Evolutionary conservation across 2,888 invertebrate genomes (phyloP), one percentile per base, ranked within the genome.

Genomic region (Laothoe populi): DNA sequence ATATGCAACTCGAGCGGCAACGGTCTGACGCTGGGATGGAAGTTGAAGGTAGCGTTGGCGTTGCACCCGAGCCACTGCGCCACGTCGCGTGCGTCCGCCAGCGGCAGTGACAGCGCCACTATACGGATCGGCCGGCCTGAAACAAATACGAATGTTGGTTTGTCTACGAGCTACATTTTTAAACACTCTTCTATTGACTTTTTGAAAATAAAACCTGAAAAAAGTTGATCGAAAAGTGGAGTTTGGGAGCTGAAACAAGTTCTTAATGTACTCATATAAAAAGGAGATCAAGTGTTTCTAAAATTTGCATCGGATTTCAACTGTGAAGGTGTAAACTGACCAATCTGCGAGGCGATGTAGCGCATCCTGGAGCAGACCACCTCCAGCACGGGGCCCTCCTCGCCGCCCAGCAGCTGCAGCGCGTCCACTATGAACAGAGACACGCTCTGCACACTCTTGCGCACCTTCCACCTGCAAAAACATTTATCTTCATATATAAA

Each of bases 371-470:
- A 99, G 93, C 95, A 99, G 73, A 95, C 99, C 71, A 97, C 95
- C 84, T 99, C 99, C 58, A 99, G 92, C 0, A 99, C 97, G 0
- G 99, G 99, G 0, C 98, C 98, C 72, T 98, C 97, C 74, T 97
- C 97, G 0, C 97, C 97, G 0, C 98, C 98, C 60, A 98, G 94
- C 65, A 98, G 89, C 78, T 99, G 99, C 24, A 99, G 92, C 73
- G 99, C 99, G 81, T 99, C 99, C 19, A 98, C 98, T 65, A 99
- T 98, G 85, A 99, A 98, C 16, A 99, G 93, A 65, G 98, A 97
- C 8, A 99, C 96, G 78, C 98, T 99, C 80, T 99, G 99, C 0
- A 99, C 99, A 83, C 99, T 98, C 88, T 99, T 99, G 38, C 99
- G 94, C 78, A 99, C 99, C 78, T 99, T 99, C 99, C 99, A 99